Evolutionary conservation across 2,797 vertebrate species (phyloP).

Genomic region (Salarias fasciatus): DNA sequence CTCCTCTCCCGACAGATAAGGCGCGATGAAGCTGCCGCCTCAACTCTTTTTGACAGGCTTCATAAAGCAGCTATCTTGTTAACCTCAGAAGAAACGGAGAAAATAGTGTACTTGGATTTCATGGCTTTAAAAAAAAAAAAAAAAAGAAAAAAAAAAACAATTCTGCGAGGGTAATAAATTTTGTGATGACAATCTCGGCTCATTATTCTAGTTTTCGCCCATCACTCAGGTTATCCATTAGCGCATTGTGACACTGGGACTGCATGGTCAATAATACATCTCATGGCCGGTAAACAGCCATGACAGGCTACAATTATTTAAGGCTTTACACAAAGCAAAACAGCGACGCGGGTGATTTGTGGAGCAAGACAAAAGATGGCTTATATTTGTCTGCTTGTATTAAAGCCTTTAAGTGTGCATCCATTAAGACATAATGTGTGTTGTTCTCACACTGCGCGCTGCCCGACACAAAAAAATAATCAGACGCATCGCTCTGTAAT

Average conservation of each 20-base stretch:
- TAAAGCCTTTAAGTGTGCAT: constrained; percentile 13
- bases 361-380: constrained; percentile 41
- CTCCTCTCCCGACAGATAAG: too few relatives aligned
- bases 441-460: constrained; percentile 5
- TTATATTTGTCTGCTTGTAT: constrained; percentile 33
- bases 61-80: too few relatives aligned
- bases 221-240: constrained; percentile 47
- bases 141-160: background rate
- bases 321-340: constrained; percentile 40
- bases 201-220: constrained; percentile 24
- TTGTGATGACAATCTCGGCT: constrained; percentile 19
- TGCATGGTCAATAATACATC: constrained; percentile 47
- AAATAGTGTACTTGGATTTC: too few relatives aligned
- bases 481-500: too few relatives aligned
- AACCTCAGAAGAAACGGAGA: too few relatives aligned
- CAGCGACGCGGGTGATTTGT: constrained; percentile 44
- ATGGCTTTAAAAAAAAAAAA: too few relatives aligned
- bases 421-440: constrained; percentile 14
- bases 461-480: too few relatives aligned
- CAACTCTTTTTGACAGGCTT: too few relatives aligned
- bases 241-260: constrained; percentile 22
- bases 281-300: constrained; percentile 30
- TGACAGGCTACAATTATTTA: constrained; percentile 63
- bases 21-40: too few relatives aligned
- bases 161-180: constrained; percentile 23